A percentile compares a stretch with the other conserved stretches of the same genome.
phyloP scores from a whole-genome alignment of 2,113 vertebrate genomes.

The Daphoenositta chrysoptera region DNA sequence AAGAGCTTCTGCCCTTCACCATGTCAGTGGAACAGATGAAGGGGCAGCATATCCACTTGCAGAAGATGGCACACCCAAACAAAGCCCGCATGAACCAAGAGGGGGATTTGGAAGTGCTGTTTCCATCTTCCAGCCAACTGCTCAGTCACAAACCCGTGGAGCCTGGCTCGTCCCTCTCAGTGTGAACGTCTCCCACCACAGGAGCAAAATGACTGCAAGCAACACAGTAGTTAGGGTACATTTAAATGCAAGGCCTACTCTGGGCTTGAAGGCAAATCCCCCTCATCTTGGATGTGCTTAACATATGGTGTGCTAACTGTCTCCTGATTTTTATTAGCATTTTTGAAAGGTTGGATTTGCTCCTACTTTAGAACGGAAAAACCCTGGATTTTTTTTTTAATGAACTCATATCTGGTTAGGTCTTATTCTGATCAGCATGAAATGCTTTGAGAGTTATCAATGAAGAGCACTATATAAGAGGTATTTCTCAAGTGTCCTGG shows the following conservation, averaged over 20 bases:
- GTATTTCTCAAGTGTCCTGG: neutral
- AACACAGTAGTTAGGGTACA: neutral
- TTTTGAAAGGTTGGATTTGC: slow-evolving; percentile 9
- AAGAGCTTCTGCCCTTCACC: neutral
- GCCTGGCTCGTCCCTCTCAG: rapidly evolving
- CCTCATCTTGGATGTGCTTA: neutral
- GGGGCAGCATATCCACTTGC: neutral
- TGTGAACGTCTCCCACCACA: neutral
- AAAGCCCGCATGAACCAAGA: neutral
- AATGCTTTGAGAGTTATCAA: neutral
- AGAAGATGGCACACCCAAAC: neutral
- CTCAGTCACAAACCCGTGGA: neutral
- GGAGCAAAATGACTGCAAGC: neutral
- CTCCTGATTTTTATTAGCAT: neutral
- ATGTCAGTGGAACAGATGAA: neutral
- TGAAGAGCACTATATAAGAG: neutral
- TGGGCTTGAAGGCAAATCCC: neutral
- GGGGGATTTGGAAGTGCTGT: rapidly evolving
- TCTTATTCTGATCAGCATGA: neutral
- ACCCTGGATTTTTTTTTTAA: neutral
- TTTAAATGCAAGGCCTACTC: neutral
- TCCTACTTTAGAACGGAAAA: neutral
- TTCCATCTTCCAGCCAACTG: neutral
- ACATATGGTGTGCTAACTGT: neutral
- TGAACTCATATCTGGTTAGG: neutral